Conservation (phyloP, 2,797 vertebrate species). For the Craterocephalus amniculus region DNA sequence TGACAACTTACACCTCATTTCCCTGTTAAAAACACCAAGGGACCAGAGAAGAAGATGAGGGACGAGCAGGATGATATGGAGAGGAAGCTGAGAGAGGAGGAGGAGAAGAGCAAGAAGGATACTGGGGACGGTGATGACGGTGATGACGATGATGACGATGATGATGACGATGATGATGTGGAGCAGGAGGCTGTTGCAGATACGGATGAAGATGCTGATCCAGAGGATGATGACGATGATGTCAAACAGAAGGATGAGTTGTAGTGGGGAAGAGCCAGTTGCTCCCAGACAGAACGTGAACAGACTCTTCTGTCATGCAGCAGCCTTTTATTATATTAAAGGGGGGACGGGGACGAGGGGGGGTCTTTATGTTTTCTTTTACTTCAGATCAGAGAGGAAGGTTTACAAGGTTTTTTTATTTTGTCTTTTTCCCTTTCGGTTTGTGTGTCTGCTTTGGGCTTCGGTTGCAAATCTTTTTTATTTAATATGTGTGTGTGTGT, state of each 20-base stretch:
- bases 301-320: conserved; percentile 54
- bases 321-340: conserved; percentile 60
- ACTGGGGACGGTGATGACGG: conserved; percentile 63
- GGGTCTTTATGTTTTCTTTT: neutral
- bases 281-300: conserved; percentile 3
- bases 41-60: conserved; percentile 85
- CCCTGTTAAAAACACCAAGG: conserved; percentile 55
- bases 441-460: conserved; percentile 9
- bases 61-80: conserved; percentile 80
- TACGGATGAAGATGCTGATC: conserved; percentile 40
- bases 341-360: no score
- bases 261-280: conserved; percentile 33
- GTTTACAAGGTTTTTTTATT: conserved; percentile 8
- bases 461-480: conserved; percentile 28
- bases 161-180: conserved; percentile 53
- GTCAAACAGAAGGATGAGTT: conserved; percentile 54
- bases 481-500: conserved; percentile 11
- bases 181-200: conserved; percentile 50
- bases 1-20: neutral
- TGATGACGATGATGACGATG: conserved; percentile 46
- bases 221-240: conserved; percentile 65
- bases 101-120: conserved; percentile 80
- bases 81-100: conserved; percentile 81
- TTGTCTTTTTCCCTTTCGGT: neutral
- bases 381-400: conserved; percentile 22